Evolutionary conservation across 2,797 vertebrate genomes (phyloP), one percentile per base, ranked within the genome.

Genomic region (Falco columbarius): DNA sequence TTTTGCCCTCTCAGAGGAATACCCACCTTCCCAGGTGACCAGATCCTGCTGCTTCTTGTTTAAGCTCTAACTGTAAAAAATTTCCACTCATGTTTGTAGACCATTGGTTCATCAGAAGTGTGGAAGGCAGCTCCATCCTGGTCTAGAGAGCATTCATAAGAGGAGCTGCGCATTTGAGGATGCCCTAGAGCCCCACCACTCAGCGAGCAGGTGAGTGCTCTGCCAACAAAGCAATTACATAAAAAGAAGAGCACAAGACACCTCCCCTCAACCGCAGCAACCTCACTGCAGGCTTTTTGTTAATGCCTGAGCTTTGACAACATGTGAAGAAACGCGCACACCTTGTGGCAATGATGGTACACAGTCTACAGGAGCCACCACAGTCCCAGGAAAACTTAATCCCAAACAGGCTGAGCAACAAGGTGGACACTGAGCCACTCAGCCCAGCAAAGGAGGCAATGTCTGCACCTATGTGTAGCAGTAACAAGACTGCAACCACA

Each of bases 121-220:
- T n/a, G 68, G 62, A 81, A 67, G 21, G 44, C 19, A 74, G 51
- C 40, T 65, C 51, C 34, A 29, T 23, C 17, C 63, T n/a, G 5
- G 4, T 6, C 9, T 17, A 27, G 5, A 68, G 16, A 42, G 24
- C 22, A 14, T 1, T n/a, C 23, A 76, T 26, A 58, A 0, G 0
- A 81, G 26, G 58, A 67, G n/a, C 47, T 81, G 32, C 3, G 2
- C 3, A 2, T 22, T 19, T 38, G 40, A 65, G 75, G 36, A 38
- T 49, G 14, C 32, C 14, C 62, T 24, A 72, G 44, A 90, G 42
- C 12, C 52, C 71, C 49, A 10, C 2, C 67, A 34, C 29, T 19
- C 46, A 34, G 11, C 0, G 0, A 42, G 22, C 2, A 19, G 3
- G 8, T 4, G 18, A 82, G 30, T 3, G 36, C 40, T 86, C 52